phyloP scores from a whole-genome alignment of 1,140 invertebrate species.

The Heliconius eleuchia region DNA sequence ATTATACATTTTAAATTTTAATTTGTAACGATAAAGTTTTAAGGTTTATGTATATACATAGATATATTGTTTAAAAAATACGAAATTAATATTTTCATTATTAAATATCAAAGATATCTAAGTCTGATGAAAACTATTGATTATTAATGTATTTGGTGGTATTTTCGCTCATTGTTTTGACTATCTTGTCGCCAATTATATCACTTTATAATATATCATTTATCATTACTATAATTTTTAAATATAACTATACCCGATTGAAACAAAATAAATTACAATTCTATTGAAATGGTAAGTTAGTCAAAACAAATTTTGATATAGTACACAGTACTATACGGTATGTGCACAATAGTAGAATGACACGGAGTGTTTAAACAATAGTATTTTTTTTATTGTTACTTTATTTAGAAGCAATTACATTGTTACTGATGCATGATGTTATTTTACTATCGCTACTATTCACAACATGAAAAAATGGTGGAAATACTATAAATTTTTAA shows the following conservation, averaged over 20 bases:
- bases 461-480: background rate
- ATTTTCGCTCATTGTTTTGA: background rate
- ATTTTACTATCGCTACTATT: background rate
- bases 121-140: background rate
- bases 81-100: background rate
- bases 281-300: slow-evolving; percentile 1
- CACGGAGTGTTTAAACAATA: background rate
- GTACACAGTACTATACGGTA: no score
- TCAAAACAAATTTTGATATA: background rate
- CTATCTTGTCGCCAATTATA: background rate
- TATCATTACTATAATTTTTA: no score
- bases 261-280: background rate
- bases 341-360: background rate
- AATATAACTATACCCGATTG: no score
- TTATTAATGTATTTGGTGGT: background rate
- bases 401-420: background rate
- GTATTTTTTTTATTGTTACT: background rate
- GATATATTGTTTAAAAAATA: background rate
- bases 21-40: slow-evolving; percentile 4
- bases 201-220: background rate
- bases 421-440: background rate
- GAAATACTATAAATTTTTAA: background rate
- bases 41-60: background rate
- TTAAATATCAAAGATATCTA: background rate
- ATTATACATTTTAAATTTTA: slow-evolving; percentile 10